phyloP scores from a whole-genome alignment of 2,888 invertebrate species.

The Orthosia incerta region DNA sequence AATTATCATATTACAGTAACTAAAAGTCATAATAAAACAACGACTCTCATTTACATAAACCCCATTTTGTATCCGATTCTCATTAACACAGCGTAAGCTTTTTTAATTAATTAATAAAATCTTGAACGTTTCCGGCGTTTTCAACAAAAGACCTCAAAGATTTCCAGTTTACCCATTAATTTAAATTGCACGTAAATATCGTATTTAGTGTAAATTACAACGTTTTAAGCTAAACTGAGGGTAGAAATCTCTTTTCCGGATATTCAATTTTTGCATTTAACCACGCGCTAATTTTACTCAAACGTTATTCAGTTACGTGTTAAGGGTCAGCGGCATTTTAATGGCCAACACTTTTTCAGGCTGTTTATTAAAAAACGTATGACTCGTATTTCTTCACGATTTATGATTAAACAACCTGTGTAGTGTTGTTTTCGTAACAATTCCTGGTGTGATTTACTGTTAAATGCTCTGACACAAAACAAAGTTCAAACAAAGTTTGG shows the following conservation, averaged over 20 bases:
- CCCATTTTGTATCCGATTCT: conserved; percentile 39
- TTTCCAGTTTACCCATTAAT: conserved; percentile 47
- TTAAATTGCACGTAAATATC: conserved; percentile 50
- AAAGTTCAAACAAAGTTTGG: neutral
- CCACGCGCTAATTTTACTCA: conserved; percentile 65
- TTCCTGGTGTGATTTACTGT: neutral
- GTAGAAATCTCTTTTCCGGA: conserved; percentile 67
- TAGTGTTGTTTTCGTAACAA: neutral
- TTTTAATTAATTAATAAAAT: conserved; percentile 56
- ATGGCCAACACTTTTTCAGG: conserved; percentile 58
- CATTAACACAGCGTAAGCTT: conserved; percentile 47
- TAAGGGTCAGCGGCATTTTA: conserved; percentile 71
- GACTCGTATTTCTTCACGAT: conserved; percentile 44
- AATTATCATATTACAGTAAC: conserved; percentile 29
- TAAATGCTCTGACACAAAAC: neutral
- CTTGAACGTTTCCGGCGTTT: conserved; percentile 49
- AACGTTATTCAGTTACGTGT: conserved; percentile 72
- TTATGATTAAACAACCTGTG: conserved; percentile 41
- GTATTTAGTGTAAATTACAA: conserved; percentile 52
- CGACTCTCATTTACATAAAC: conserved; percentile 44
- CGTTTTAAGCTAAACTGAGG: conserved; percentile 64
- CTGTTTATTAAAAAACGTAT: conserved; percentile 38
- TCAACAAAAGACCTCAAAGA: conserved; percentile 54
- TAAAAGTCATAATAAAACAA: conserved; percentile 11
- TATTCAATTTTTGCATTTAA: conserved; percentile 71